Base-by-base conservation (phyloP, 2,797 vertebrate species). In the Aplochiton taeniatus region DNA sequence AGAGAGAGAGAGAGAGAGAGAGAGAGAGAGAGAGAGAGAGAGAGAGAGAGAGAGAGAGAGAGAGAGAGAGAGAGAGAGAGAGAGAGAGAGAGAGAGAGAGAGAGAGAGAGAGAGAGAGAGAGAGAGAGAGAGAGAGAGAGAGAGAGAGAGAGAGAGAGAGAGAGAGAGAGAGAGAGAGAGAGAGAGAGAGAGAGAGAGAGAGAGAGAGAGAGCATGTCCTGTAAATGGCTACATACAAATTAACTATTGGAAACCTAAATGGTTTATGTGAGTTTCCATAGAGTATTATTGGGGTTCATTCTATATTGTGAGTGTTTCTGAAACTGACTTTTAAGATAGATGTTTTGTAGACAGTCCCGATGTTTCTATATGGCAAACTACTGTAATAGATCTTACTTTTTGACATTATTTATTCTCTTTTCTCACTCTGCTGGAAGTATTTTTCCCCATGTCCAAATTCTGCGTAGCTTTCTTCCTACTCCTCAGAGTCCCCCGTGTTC, bases 391-490 rank as follows among this genome's bases (percentile, higher is more conserved):
- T 31, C n/a, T n/a, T n/a, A n/a, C n/a, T n/a, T n/a, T n/a, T n/a
- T n/a, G n/a, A n/a, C 19, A 12, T 41, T 45, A 18, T 7, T 10
- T 8, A 45, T 45, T 43, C 11, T 52, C 50, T 17, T 45, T 9
- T 7, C 12, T 11, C n/a, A 6, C n/a, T 13, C 1, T 58, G 57
- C 17, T 10, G 17, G 45, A 42, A 58, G 18, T 58, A 11, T 18
- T 58, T 58, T 58, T 14, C 57, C 11, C 44, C 57, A 58, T 58
- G 57, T 17, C 43, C 18, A 46, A 42, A 9, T 17, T 45, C n/a
- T 31, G 41, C 20, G 13, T 12, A 31, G 41, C 42, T 44, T 42
- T 17, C 16, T 10, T 58, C 43, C 17, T 11, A 4, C 8, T 1
- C 47, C 18, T 19, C 16, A 17, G 16, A 46, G 57, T 58, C 57